phyloP scores from a whole-genome alignment of 2,797 vertebrate species.

The Crenichthys baileyi region DNA sequence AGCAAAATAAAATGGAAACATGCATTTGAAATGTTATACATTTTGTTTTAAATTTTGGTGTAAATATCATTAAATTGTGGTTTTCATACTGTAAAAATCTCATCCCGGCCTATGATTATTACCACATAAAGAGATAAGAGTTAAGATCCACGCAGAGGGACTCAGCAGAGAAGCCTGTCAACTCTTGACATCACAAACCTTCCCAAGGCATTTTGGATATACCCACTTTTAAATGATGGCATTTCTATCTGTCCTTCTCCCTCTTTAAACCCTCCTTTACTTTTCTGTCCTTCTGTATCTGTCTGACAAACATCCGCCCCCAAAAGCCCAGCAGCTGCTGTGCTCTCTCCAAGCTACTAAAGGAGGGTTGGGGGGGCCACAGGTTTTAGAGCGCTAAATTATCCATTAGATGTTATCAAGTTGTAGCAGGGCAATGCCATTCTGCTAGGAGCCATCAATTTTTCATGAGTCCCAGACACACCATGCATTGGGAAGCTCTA shows the following conservation, averaged over 20 bases:
- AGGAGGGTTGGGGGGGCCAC: conserved; percentile 64
- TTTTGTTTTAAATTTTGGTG: not conserved
- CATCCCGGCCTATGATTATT: not conserved
- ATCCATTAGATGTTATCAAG: conserved; percentile 98
- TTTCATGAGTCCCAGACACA: conserved; percentile 84
- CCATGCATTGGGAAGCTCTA: conserved; percentile 68
- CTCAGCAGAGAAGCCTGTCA: conserved; percentile 5
- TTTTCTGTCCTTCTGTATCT: conserved; percentile 39
- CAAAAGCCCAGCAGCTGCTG: conserved; percentile 63
- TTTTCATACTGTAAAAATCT: not conserved
- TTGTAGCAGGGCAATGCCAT: conserved; percentile 95
- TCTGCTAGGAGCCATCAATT: conserved; percentile 93
- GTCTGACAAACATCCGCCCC: conserved; percentile 44
- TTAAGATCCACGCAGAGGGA: conserved; percentile 3
- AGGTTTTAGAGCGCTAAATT: conserved; percentile 92
- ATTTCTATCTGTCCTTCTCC: conserved; percentile 25
- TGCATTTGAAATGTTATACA: not conserved
- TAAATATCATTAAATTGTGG: not conserved
- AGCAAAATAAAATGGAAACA: not conserved
- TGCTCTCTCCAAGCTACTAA: conserved; percentile 55
- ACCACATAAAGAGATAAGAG: not conserved
- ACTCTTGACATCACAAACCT: conserved; percentile 21
- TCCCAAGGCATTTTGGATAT: conserved; percentile 25
- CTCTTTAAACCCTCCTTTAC: conserved; percentile 33
- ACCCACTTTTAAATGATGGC: conserved; percentile 37